phyloP scores from a whole-genome alignment of 1,140 invertebrate genomes.

The Bathynomus jamesi region DNA sequence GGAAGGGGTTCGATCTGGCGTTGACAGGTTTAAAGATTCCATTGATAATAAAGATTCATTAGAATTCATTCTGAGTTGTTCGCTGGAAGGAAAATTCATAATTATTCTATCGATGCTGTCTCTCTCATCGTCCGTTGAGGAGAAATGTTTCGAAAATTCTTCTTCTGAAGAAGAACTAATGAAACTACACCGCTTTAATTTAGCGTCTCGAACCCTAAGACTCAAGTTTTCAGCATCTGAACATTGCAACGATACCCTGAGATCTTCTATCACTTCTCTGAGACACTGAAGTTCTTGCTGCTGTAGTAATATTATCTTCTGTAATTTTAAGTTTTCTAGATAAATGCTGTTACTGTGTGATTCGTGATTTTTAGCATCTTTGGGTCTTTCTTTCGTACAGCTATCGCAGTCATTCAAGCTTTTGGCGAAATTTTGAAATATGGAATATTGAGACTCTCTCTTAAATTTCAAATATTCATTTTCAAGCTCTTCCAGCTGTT shows the following conservation, averaged over 20 bases:
- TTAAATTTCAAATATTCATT: not conserved
- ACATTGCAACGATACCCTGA: not conserved
- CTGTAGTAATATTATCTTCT: not conserved
- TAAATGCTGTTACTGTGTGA: not conserved
- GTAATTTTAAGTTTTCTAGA: not conserved
- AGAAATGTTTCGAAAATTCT: not conserved
- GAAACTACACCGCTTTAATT: no score
- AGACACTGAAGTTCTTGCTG: not conserved
- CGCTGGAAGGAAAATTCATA: not conserved
- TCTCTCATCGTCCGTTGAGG: not conserved
- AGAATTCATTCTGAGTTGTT: not conserved
- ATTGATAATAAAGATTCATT: not conserved
- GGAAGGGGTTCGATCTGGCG: not conserved
- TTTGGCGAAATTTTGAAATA: not conserved
- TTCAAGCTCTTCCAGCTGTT: not conserved
- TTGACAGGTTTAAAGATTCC: not conserved
- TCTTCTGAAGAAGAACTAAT: no score
- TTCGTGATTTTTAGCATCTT: not conserved
- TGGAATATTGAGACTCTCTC: not conserved
- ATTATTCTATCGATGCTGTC: not conserved
- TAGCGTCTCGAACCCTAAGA: not conserved
- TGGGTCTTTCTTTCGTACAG: not conserved
- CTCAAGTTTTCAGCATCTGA: not conserved
- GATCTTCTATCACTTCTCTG: not conserved
- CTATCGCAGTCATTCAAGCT: not conserved